Base-by-base conservation (phyloP, 2,888 invertebrate genomes). In the Nephrotoma flavescens region DNA sequence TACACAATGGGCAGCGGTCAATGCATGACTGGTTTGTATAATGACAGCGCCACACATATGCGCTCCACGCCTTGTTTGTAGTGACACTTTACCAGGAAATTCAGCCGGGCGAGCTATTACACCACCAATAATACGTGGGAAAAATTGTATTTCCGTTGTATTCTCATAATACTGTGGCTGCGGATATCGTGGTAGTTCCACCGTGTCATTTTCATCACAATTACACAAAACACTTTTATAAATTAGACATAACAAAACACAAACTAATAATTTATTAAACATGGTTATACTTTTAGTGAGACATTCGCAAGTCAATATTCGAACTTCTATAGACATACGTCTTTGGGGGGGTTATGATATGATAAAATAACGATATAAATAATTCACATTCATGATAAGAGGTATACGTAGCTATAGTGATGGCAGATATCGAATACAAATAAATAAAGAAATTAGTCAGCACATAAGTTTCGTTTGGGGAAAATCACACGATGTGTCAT, bases 1-100 rank as follows among this genome's bases (percentile, higher is more conserved):
- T 0, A 87, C 12, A 86, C 88, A 88, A 87, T 88, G 88, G 5
- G 88, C 88, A 4, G 88, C 88, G n/a, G 87, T 87, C 41, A 88
- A 41, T 31, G 87, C 84, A 47, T 88, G 87, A 41, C 52, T 86
- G 12, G 83, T 6, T 52, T 88, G 86, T 83, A 87, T 87, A 5
- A 87, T 7, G n/a, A 86, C 41, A 2, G 86, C 88, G 12, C 88
- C 88, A 86, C 88, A 88, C 15, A 87, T 85, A 86, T 88, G 88
- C 5, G 71, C 31, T 11, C 87, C 87, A 12, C 86, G 41, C 4
- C 83, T 15, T 42, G 83, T 86, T 83, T 87, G 87, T 6, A 87
- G 71, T 41, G 87, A 87, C 12, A 45, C 86, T 83, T 86, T 87
- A n/a, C 85, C 87, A 45, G 87, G 86, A 83, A 87, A 87, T 84